phyloP scores from a whole-genome alignment of 2,888 invertebrate species.

The Polydrusus tereticollis region DNA sequence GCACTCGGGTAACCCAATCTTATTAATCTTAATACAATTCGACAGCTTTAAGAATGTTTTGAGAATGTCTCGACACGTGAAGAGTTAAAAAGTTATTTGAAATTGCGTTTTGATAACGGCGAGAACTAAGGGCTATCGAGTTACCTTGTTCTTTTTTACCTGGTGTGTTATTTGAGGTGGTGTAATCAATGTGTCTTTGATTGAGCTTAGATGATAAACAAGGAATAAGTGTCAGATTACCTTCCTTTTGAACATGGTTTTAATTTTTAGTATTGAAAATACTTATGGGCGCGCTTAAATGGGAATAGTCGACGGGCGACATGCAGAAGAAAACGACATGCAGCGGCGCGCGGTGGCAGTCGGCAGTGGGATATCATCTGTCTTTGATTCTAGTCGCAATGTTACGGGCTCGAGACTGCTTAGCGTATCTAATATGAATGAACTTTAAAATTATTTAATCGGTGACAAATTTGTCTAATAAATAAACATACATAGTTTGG shows the following conservation, averaged over 20 bases:
- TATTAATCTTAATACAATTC: constrained; percentile 38
- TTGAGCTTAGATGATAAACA: constrained; percentile 11
- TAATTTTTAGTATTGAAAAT: too few species aligned
- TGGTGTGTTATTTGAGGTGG: neutral
- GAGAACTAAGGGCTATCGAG: neutral
- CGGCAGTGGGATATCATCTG: too few species aligned
- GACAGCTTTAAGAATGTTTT: constrained; percentile 40
- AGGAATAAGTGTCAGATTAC: neutral
- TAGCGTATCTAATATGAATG: too few species aligned
- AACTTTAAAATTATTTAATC: too few species aligned
- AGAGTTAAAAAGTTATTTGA: constrained; percentile 33
- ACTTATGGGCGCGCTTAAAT: too few species aligned
- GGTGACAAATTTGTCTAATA: too few species aligned
- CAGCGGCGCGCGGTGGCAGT: too few species aligned
- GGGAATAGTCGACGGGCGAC: too few species aligned
- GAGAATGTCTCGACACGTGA: constrained; percentile 32
- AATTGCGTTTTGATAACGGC: constrained; percentile 31
- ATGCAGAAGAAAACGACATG: too few species aligned
- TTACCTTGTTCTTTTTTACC: constrained; percentile 4
- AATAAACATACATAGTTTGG: too few species aligned
- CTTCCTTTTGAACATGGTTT: neutral
- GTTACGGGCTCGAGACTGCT: too few species aligned
- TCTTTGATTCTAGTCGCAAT: too few species aligned
- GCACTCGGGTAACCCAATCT: constrained; percentile 23
- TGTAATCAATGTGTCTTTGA: constrained; percentile 18